A percentile compares a stretch with the other conserved stretches of the same genome.
Evolutionary conservation across 2,797 vertebrate genomes (phyloP).

Genomic region (Enteromius argenteus): DNA sequence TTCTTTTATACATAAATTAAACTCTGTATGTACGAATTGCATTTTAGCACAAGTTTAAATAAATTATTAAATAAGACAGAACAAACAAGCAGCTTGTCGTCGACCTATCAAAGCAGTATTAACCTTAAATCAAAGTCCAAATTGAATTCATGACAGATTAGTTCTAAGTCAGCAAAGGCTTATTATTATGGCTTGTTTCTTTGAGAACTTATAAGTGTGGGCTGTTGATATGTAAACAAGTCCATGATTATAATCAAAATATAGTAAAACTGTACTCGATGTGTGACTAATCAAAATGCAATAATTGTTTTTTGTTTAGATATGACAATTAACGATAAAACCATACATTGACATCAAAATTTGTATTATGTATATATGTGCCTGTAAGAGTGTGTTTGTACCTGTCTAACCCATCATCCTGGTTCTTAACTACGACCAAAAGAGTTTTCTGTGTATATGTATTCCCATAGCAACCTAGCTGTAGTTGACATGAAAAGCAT

Average conservation of each 20-base stretch:
- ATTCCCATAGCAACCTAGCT: conserved; percentile 91
- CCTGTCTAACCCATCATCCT: conserved; percentile 69
- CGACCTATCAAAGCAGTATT: not conserved
- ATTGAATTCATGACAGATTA: not conserved
- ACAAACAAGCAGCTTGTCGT: not conserved
- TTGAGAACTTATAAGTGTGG: not conserved
- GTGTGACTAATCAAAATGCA: not conserved
- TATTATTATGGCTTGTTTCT: not conserved
- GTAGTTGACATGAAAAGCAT: conserved; percentile 97
- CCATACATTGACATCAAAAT: not conserved
- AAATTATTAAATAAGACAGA: not conserved
- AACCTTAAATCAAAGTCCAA: conserved; percentile 17
- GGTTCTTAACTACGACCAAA: conserved; percentile 87
- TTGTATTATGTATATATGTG: conserved; percentile 9
- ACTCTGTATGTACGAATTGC: not conserved
- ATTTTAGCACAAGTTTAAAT: not conserved
- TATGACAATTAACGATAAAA: not conserved
- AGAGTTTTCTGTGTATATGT: conserved; percentile 93
- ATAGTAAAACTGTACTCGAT: not conserved
- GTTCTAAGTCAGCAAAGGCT: not conserved
- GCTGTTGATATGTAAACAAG: not conserved
- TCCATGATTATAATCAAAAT: not conserved
- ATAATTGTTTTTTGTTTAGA: conserved; percentile 13
- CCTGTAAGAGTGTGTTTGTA: conserved; percentile 41
- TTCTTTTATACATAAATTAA: no score